Conservation (phyloP, 1,140 invertebrate species). For the Drosophila lini region DNA sequence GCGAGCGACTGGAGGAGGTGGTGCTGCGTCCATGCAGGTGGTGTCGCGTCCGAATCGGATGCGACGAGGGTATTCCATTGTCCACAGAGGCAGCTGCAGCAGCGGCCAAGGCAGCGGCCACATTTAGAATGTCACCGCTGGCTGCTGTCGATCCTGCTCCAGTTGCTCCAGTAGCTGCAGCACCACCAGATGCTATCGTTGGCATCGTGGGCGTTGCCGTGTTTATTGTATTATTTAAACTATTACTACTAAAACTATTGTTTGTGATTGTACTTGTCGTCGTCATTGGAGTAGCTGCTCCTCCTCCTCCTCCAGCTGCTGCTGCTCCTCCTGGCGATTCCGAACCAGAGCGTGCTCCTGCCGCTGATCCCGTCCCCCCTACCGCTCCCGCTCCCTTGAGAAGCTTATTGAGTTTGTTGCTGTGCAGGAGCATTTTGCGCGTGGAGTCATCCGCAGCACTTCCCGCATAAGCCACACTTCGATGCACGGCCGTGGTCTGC, state of each 20-base stretch:
- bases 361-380: conserved; percentile 39
- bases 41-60: conserved; percentile 53
- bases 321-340: conserved; percentile 70
- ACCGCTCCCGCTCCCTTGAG: conserved; percentile 72
- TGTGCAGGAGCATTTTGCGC: conserved; percentile 84
- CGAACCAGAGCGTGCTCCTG: conserved; percentile 65
- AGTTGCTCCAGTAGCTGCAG: conserved; percentile 29
- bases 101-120: conserved; percentile 81
- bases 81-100: conserved; percentile 79
- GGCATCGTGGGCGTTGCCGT: conserved; percentile 78
- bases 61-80: conserved; percentile 47
- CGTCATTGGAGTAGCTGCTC: conserved; percentile 53
- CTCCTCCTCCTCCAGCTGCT: conserved; percentile 54
- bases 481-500: conserved; percentile 85
- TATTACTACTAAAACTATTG: conserved; percentile 84
- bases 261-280: conserved; percentile 84
- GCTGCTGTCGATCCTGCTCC: conserved; percentile 13
- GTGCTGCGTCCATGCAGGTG: conserved; percentile 80
- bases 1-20: conserved; percentile 85
- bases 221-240: conserved; percentile 82
- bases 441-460: conserved; percentile 85
- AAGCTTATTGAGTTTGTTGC: conserved; percentile 85
- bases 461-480: conserved; percentile 85
- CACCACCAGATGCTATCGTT: conserved; percentile 56
- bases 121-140: conserved; percentile 78